Evolutionary conservation across 2,888 invertebrate genomes (phyloP).

Genomic region (Galeruca laticollis): DNA sequence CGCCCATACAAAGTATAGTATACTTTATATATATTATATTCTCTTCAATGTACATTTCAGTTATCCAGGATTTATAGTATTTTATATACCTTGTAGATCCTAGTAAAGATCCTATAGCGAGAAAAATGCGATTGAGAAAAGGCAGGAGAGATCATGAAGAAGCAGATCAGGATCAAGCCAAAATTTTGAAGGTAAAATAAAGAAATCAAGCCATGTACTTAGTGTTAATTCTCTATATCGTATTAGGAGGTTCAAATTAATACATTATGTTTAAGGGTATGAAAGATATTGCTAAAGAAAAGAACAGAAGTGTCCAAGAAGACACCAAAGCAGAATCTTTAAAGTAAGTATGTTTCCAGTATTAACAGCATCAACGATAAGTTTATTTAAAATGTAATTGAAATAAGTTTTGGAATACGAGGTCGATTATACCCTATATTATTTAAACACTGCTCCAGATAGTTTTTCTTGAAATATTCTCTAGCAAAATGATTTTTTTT

Average conservation of each 20-base stretch:
- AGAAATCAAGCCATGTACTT: constrained; percentile 4
- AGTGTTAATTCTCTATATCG: not conserved
- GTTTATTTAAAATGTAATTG: too few species aligned
- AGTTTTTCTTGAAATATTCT: constrained; percentile 6
- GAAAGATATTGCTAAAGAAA: constrained; percentile 87
- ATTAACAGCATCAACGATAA: too few species aligned
- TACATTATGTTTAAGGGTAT: constrained; percentile 73
- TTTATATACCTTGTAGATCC: constrained; percentile 64
- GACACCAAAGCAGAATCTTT: constrained; percentile 78
- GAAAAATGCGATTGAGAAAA: constrained; percentile 89
- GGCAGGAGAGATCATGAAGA: constrained; percentile 83
- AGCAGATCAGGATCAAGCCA: constrained; percentile 88
- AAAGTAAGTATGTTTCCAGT: constrained; percentile 71
- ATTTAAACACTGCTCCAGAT: too few species aligned
- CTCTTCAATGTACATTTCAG: constrained; percentile 14
- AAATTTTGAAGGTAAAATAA: constrained; percentile 79
- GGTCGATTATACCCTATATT: too few species aligned
- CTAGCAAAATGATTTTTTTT: too few species aligned
- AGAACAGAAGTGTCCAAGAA: constrained; percentile 78
- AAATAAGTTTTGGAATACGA: constrained; percentile 27
- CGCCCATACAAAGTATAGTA: constrained; percentile 76
- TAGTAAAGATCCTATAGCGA: constrained; percentile 92
- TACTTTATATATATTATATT: constrained; percentile 9
- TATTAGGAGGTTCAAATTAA: too few species aligned
- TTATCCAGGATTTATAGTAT: not conserved